phyloP scores from a whole-genome alignment of 2,113 vertebrate species.

The Meles meles region DNA sequence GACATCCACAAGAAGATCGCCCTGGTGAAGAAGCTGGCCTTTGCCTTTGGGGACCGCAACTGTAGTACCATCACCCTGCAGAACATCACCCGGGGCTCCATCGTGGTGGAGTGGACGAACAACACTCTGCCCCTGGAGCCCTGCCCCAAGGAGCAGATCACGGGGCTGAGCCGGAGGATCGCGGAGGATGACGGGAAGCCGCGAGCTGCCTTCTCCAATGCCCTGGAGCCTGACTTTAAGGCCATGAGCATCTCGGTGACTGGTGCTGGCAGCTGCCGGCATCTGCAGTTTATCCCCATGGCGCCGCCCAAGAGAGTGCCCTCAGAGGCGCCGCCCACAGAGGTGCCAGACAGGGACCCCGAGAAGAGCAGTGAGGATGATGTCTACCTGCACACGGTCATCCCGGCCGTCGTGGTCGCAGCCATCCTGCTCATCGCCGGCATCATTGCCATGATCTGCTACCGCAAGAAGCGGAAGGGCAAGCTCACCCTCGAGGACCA shows the following conservation, averaged over 20 bases:
- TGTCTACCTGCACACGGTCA: conserved; percentile 95
- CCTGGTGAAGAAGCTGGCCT: conserved; percentile 93
- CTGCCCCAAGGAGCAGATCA: conserved; percentile 93
- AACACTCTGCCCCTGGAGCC: conserved; percentile 90
- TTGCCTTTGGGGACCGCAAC: conserved; percentile 93
- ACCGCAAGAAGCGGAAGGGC: conserved; percentile 95
- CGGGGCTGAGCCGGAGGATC: conserved; percentile 87
- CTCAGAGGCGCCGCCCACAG: conserved; percentile 72
- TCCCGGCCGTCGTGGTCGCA: conserved; percentile 95
- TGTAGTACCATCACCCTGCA: conserved; percentile 92
- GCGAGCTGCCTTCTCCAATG: conserved; percentile 82
- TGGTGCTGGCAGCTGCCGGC: conserved; percentile 90
- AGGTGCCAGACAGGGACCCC: conserved; percentile 83
- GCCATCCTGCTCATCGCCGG: conserved; percentile 95
- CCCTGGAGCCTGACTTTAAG: conserved; percentile 94
- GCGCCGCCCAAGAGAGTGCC: conserved; percentile 73
- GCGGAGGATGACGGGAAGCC: conserved; percentile 88
- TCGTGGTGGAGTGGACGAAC: conserved; percentile 96
- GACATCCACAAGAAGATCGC: conserved; percentile 93
- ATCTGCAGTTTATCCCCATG: conserved; percentile 89
- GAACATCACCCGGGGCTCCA: conserved; percentile 90
- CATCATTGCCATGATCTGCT: conserved; percentile 97
- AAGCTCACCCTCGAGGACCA: conserved; percentile 97
- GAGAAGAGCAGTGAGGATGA: conserved; percentile 92
- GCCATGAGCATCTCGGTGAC: conserved; percentile 87